A percentile compares a stretch with the other conserved stretches of the same genome.
Conservation (phyloP, 2,113 vertebrate genomes). For the Arizona elegans region DNA sequence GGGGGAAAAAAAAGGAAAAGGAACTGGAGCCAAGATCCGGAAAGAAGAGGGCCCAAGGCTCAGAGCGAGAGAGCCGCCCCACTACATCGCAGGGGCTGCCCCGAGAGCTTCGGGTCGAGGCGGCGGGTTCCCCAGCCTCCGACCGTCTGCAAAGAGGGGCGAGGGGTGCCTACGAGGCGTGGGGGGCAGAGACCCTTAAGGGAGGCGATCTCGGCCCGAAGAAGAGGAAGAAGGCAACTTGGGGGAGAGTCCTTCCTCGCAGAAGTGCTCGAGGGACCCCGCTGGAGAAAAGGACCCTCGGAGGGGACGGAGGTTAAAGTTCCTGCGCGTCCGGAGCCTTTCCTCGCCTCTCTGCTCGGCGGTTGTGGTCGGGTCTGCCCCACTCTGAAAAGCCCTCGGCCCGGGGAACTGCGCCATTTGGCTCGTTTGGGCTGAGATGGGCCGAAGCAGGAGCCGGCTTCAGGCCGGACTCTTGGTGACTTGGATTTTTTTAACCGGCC, state of each 20-base stretch:
- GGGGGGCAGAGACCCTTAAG: neutral
- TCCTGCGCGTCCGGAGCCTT: neutral
- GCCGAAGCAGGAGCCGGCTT: neutral
- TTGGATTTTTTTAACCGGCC: accelerated
- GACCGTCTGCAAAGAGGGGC: neutral
- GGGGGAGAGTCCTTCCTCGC: neutral
- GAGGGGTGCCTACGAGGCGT: neutral
- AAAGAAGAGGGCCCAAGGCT: neutral
- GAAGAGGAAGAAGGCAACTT: neutral
- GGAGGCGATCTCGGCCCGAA: neutral
- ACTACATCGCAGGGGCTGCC: neutral
- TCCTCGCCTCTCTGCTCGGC: neutral
- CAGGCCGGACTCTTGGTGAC: neutral
- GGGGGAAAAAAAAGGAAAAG: neutral
- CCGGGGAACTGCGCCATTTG: neutral
- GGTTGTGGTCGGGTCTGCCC: neutral
- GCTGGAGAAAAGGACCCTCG: neutral
- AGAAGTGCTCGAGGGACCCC: neutral
- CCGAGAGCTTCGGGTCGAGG: neutral
- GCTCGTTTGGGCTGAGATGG: constrained; percentile 22
- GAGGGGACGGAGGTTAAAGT: neutral
- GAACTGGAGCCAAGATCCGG: neutral
- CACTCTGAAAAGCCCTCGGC: no score
- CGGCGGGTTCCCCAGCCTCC: neutral
- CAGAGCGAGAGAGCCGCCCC: neutral